Base-by-base conservation (phyloP, 2,888 invertebrate species). In the Protodeltote pygarga region DNA sequence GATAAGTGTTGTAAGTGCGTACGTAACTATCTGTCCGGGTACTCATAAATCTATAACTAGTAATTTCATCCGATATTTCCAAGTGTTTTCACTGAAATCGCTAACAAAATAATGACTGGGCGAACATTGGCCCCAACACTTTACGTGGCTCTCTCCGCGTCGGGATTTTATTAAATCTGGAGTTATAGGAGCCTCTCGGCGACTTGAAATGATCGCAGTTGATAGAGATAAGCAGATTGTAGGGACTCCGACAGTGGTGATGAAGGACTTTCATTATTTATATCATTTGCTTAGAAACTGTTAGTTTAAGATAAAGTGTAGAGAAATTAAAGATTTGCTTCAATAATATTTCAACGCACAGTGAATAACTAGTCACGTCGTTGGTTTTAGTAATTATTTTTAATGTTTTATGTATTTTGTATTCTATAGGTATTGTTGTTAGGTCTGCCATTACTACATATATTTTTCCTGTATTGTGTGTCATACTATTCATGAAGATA, bases 61-160 rank as follows among this genome's bases (percentile, higher is more conserved):
- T 71, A 85, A 88, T 88, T 87, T 85, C 70, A 76, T 73, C 73
- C 73, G 76, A 75, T 81, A 83, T 83, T 83, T 85, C 85, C 76
- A 82, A 82, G 81, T 78, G 77, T 86, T 87, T 88, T 85, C 85
- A 84, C 84, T 85, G 75, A 81, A 85, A 81, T 81, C 75, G 73
- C 80, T 80, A 85, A 85, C 85, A 83, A 78, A 85, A 83, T 85
- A 87, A 87, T 83, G 80, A 86, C 79, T 76, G 75, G 72, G 80
- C 79, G 48, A 61, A 54, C 48, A 58, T 77, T 65, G 64, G 70
- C 66, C 74, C 75, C 77, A 79, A 87, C 85, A 87, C 87, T 88
- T 87, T 84, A 83, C 79, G 77, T 55, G 65, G 75, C 86, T 84
- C 86, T 87, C 85, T 82, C 87, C 68, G 46, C 58, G 71, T 51